Percentiles rank a stretch among this genome's conserved stretches.
Conservation (phyloP, 2,797 vertebrate genomes). For the Esox masquinongy region DNA sequence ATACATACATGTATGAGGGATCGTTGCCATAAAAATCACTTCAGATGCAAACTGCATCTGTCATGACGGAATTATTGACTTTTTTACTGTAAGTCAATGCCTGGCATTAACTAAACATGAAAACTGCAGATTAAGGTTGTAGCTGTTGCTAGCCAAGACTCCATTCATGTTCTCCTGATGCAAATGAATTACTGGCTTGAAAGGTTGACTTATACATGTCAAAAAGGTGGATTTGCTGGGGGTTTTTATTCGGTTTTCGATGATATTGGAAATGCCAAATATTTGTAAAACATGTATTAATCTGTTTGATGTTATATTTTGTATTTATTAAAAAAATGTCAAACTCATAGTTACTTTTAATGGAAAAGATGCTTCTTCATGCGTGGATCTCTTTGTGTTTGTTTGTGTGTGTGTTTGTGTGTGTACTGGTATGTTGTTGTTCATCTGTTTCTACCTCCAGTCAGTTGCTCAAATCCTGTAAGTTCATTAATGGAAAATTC, state of each 20-base stretch:
- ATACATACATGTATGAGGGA: not conserved
- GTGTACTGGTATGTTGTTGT: not conserved
- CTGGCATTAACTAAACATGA: slow-evolving; percentile 20
- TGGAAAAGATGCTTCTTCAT: not conserved
- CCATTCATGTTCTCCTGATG: not conserved
- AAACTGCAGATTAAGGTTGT: slow-evolving; percentile 13
- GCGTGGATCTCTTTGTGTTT: not conserved
- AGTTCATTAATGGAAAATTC: slow-evolving; percentile 52
- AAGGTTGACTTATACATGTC: not conserved
- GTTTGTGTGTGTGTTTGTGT: not conserved
- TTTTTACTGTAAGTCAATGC: slow-evolving; percentile 10
- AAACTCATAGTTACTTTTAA: not conserved
- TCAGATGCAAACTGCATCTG: slow-evolving; percentile 23
- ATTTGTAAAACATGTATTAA: not conserved
- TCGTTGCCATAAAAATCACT: slow-evolving; percentile 24
- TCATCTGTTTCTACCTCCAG: not conserved
- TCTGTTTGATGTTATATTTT: not conserved
- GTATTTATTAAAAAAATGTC: not conserved
- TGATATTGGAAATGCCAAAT: not conserved
- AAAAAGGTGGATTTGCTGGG: not conserved
- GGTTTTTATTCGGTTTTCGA: too few relatives aligned
- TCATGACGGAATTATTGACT: slow-evolving; percentile 16
- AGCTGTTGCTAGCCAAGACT: not conserved
- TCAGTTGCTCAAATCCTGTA: slow-evolving; percentile 14
- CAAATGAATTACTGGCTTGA: not conserved